A percentile compares a stretch with the other conserved stretches of the same genome.
phyloP scores from a whole-genome alignment of 2,797 vertebrate genomes.

The Phyllotis vaccarum region DNA sequence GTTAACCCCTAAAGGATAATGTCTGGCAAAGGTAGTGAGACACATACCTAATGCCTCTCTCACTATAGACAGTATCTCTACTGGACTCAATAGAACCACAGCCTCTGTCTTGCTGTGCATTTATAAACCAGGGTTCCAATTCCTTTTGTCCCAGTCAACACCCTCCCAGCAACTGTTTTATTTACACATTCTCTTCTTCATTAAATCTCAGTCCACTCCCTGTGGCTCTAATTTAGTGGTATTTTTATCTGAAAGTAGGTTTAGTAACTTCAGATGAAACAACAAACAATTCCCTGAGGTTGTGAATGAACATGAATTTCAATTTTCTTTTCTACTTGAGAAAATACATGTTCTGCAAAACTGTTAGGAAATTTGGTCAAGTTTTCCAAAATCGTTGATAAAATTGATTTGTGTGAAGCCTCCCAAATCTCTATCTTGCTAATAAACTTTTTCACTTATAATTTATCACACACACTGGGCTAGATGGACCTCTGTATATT shows the following conservation, averaged over 20 bases:
- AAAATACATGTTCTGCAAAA: background rate
- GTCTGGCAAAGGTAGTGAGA: background rate
- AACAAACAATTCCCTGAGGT: background rate
- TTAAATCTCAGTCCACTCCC: background rate
- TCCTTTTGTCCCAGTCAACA: background rate
- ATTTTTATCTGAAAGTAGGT: background rate
- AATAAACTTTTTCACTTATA: background rate
- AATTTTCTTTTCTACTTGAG: constrained; percentile 25
- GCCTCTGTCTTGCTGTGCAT: background rate
- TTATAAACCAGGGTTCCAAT: background rate
- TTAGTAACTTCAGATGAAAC: background rate
- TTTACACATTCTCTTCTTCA: background rate
- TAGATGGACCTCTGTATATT: background rate
- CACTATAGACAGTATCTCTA: background rate
- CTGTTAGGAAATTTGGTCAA: constrained; percentile 2
- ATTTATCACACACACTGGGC: background rate
- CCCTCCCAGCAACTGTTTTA: background rate
- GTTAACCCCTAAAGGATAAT: background rate
- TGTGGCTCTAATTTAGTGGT: background rate
- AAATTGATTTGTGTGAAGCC: background rate
- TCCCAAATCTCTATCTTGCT: background rate
- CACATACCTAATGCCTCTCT: background rate
- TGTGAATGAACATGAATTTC: constrained; percentile 41
- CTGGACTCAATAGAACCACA: rapidly evolving
- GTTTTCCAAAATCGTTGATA: background rate